These are phyloP conservation scores for Chiloscyllium plagiosum DNA, from an alignment of 2,113 vertebrate species.

Conservation along the genomic window DNA sequence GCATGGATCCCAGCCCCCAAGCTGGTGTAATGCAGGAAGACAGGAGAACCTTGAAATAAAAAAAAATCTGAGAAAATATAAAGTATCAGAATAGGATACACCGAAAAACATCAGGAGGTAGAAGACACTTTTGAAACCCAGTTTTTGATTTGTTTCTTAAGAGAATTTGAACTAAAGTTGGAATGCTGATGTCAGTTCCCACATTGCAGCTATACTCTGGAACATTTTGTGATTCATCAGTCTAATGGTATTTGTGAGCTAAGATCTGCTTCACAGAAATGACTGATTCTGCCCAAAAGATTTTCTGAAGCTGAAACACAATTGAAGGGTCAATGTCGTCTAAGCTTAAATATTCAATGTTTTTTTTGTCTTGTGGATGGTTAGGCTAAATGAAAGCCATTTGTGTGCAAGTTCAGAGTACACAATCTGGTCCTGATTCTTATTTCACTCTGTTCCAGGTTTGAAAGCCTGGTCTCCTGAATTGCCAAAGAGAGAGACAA, in stretches of 20 bases:
- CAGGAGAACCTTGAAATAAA: neutral
- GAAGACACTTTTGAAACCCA: neutral
- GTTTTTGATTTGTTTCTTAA: neutral
- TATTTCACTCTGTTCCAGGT: neutral
- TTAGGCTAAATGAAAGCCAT: neutral
- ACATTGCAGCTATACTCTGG: neutral
- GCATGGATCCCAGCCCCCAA: neutral
- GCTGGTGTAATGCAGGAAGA: neutral
- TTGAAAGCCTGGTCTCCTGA: slow-evolving; percentile 21
- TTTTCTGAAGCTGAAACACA: neutral
- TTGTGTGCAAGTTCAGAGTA: neutral
- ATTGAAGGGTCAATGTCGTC: neutral
- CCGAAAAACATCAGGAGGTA: neutral
- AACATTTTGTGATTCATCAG: neutral
- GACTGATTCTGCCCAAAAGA: neutral
- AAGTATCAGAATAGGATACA: neutral
- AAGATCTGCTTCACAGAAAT: neutral
- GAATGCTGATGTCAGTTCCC: neutral
- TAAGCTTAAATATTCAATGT: neutral
- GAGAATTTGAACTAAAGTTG: neutral
- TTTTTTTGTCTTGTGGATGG: neutral
- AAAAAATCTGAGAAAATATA: neutral
- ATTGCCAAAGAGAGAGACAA: neutral
- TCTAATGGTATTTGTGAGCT: neutral
- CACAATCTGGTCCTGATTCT: neutral